A percentile compares a stretch with the other conserved stretches of the same genome.
Conservation (phyloP, 2,797 vertebrate species). For the Pseudopleuronectes americanus region DNA sequence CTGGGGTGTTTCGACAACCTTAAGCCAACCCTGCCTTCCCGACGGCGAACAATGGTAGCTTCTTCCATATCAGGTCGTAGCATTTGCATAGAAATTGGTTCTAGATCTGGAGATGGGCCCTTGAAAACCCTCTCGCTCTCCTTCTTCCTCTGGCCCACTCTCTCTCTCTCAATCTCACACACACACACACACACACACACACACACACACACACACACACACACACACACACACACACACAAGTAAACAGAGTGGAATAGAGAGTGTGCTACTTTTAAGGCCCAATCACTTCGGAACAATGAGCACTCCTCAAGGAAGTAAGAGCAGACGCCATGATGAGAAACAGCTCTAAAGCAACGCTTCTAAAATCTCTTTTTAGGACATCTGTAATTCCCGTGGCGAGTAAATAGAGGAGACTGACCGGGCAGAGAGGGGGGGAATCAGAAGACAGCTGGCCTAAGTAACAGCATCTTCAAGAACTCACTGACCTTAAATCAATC, state of each 20-base stretch:
- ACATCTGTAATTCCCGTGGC: slow-evolving; percentile 30
- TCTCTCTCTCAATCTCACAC: slow-evolving; percentile 21
- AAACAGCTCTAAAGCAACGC: slow-evolving; percentile 51
- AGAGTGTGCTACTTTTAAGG: slow-evolving; percentile 54
- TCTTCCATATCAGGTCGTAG: slow-evolving; percentile 57
- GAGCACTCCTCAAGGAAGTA: slow-evolving; percentile 58
- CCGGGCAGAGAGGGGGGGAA: too few relatives aligned
- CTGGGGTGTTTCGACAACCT: slow-evolving; percentile 30
- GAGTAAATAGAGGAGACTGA: too few relatives aligned
- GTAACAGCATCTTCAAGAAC: too few relatives aligned
- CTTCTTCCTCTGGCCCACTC: slow-evolving; percentile 8
- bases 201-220: slow-evolving; percentile 4
- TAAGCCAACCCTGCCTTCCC: slow-evolving; percentile 36
- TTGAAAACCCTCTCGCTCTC: slow-evolving; percentile 16
- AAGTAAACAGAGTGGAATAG: slow-evolving; percentile 38
- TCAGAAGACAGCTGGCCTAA: too few relatives aligned
- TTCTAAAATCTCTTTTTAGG: slow-evolving; percentile 30
- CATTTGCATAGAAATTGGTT: slow-evolving; percentile 82
- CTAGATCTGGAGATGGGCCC: slow-evolving; percentile 66
- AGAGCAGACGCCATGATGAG: slow-evolving; percentile 51
- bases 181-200: slow-evolving; percentile 8
- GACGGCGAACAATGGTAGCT: slow-evolving; percentile 47
- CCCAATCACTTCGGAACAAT: slow-evolving; percentile 64
- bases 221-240: slow-evolving; percentile 20
- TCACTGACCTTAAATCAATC: too few relatives aligned